Base-by-base conservation (phyloP, 1,140 invertebrate genomes). In the Druon quercuslanigerum region DNA sequence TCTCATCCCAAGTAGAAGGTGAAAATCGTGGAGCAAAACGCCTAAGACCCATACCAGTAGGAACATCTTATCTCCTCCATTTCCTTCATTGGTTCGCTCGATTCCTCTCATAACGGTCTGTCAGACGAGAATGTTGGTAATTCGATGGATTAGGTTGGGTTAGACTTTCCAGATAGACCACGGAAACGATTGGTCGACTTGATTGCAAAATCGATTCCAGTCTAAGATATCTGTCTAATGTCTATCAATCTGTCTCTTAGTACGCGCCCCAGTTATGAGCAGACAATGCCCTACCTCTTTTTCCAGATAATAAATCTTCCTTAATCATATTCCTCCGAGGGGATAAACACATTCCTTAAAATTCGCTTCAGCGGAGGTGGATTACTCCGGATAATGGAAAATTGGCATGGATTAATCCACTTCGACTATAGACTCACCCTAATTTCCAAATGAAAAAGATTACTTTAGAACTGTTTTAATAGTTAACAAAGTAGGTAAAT, bases 131-230 rank as follows among this genome's bases (percentile, higher is more conserved):
- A 66, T 40, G 25, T 66, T 40, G 60, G 60, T 66, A 66, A 66
- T 66, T 66, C 60, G 60, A 66, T 66, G 60, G 60, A 66, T 66
- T 66, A 66, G 60, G 60, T 66, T 66, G 40, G 25, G 60, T 66
- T 66, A 40, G 60, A 66, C 33, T 66, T 66, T 66, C 14, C 60
- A 66, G 60, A 66, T 66, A 66, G 13, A 66, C 60, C 60, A 40
- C 60, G 46, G 40, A 51, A 57, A 50, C 71, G 72, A 79, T 79
- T 76, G 87, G 92, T 82, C 92, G 86, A 76, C 92, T 92, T 50
- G 91, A 92, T 74, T 90, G 86, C 13, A 88, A 91, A 81, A 92
- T 90, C 74, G 91, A 91, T 50, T 80, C 78, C 14, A 89, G 20
- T 40, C 60, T 40, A 66, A n/a, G 13, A 25, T 90, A 14, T 90